Evolutionary conservation across 2,888 invertebrate species (phyloP).

Genomic region (Nymphalis c-album): DNA sequence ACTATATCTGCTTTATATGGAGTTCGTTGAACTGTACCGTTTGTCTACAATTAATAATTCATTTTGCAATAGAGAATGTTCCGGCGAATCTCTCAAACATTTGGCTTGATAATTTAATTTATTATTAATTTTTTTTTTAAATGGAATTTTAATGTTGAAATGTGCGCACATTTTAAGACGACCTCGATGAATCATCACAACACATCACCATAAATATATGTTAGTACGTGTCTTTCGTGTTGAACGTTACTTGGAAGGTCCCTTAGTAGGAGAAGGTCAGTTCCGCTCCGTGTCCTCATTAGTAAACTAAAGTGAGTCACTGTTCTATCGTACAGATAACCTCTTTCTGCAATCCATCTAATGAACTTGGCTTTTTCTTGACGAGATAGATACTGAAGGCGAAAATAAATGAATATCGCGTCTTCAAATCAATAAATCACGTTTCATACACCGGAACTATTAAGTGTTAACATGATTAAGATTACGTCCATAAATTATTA

Average conservation of each 20-base stretch:
- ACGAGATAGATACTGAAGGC: neutral
- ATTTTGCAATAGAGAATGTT: constrained; percentile 50
- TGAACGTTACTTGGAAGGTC: constrained; percentile 38
- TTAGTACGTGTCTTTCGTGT: constrained; percentile 30
- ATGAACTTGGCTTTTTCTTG: constrained; percentile 13
- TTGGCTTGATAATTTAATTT: constrained; percentile 21
- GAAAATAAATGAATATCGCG: neutral
- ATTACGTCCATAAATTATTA: no score
- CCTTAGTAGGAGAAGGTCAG: constrained; percentile 48
- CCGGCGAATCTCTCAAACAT: constrained; percentile 27
- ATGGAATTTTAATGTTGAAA: constrained; percentile 16
- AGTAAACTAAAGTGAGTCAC: constrained; percentile 54
- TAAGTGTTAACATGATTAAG: no score
- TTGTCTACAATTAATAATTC: constrained; percentile 74
- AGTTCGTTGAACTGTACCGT: constrained; percentile 63
- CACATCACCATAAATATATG: constrained; percentile 20
- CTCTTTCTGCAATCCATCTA: constrained; percentile 26
- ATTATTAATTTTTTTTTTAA: constrained; percentile 5
- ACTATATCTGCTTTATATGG: constrained; percentile 44
- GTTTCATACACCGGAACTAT: neutral
- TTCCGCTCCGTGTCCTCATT: constrained; percentile 55
- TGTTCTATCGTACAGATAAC: constrained; percentile 32
- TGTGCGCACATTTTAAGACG: constrained; percentile 13
- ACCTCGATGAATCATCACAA: constrained; percentile 23
- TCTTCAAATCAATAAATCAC: neutral